Base-by-base conservation (phyloP, 2,888 invertebrate species). In the Cabera pusaria region DNA sequence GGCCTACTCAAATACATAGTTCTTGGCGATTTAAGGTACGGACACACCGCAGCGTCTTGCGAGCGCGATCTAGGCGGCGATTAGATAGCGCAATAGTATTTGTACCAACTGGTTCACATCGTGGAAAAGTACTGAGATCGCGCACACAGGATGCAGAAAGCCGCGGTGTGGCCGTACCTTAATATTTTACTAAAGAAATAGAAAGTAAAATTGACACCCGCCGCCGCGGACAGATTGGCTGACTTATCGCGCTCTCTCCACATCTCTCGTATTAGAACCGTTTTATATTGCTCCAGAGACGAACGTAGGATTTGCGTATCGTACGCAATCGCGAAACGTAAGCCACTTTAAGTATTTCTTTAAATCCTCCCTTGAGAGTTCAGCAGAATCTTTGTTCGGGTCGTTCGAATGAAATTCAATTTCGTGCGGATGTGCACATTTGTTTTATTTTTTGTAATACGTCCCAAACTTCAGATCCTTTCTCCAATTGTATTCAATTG, bases 371-470 rank as follows among this genome's bases (percentile, higher is more conserved):
- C 70, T 53, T 49, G 69, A 64, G 72, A 64, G 69, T 72, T 54
- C 61, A 63, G 62, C 56, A 62, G 62, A 72, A 79, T 82, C 80
- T 72, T 64, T 69, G 70, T 69, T 67, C 60, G 73, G 64, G 77
- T 81, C 72, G 77, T 69, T 80, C 74, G 77, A 78, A 74, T 78
- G 73, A 74, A 80, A 79, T 81, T 81, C 80, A 79, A 82, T 83
- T 81, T 79, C 63, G 61, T 66, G 21, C 64, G 52, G 68, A 71
- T 69, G 64, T 58, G 66, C 61, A 60, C 69, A 68, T 72, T 73
- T 68, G 58, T 66, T 70, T 66, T 65, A 64, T 64, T 53, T 44
- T 55, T 9, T 24, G 26, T 46, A 49, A 54, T 41, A 46, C 52
- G 51, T 9, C 10, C 20, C 50, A 51, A 59, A 50, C 59, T 58